Percentiles rank a stretch among this genome's conserved stretches.
phyloP scores from a whole-genome alignment of 2,113 vertebrate species.

The Podarcis cretensis region DNA sequence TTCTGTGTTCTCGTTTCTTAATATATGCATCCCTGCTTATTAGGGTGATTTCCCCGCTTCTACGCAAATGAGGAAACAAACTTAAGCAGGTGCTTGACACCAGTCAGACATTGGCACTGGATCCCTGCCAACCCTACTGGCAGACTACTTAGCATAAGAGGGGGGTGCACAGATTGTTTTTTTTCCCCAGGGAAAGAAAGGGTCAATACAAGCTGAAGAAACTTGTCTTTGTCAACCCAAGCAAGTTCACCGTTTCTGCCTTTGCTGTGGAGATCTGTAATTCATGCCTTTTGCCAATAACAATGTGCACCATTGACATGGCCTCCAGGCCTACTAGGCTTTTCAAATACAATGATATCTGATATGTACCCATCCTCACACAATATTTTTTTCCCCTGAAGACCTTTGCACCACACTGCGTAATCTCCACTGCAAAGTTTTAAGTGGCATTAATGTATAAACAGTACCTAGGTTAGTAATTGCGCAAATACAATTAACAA shows the following conservation, averaged over 20 bases:
- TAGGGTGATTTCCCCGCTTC: not conserved
- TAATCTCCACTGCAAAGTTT: not conserved
- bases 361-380: not conserved
- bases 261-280: not conserved
- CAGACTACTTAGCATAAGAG: not conserved
- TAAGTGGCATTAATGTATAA: not conserved
- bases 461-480: not conserved
- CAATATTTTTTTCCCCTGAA: not conserved
- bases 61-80: not conserved
- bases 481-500: not conserved
- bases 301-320: not conserved
- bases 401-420: not conserved
- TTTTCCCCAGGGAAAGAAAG: not conserved
- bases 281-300: conserved; percentile 9
- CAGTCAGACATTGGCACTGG: not conserved
- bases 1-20: conserved; percentile 6
- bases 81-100: conserved; percentile 1
- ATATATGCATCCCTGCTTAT: conserved; percentile 4
- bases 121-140: not conserved
- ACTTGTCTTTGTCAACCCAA: not conserved
- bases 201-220: not conserved
- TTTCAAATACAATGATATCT: not conserved
- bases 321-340: not conserved
- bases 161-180: not conserved
- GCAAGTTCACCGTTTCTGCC: conserved; percentile 4